Percentiles rank a stretch among this genome's conserved stretches.
phyloP scores from a whole-genome alignment of 2,113 vertebrate genomes.

The Serilophus lunatus region DNA sequence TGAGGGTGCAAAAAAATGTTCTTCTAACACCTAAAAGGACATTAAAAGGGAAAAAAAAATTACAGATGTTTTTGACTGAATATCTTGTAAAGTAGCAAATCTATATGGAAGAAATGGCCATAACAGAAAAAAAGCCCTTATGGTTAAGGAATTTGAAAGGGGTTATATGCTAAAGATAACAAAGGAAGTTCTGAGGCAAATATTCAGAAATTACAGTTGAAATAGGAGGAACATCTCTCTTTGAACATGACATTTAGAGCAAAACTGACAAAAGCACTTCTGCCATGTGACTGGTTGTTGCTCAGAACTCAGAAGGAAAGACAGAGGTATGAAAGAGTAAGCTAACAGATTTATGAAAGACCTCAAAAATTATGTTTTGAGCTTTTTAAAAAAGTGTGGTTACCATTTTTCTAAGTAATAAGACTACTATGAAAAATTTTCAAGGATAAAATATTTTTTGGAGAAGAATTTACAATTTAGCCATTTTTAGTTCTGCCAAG shows the following conservation, averaged over 20 bases:
- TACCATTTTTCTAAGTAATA: not conserved
- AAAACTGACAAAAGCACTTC: not conserved
- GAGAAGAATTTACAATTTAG: not conserved
- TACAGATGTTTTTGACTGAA: not conserved
- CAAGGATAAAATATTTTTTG: not conserved
- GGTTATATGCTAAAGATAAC: not conserved
- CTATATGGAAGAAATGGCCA: not conserved
- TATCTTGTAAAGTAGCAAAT: not conserved
- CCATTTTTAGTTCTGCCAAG: not conserved
- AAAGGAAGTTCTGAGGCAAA: not conserved
- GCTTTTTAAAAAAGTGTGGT: not conserved
- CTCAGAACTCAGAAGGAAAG: not conserved
- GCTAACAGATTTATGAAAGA: not conserved
- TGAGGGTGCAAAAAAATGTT: not conserved
- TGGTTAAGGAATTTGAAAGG: not conserved
- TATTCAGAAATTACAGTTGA: not conserved
- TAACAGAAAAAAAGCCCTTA: not conserved
- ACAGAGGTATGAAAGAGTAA: not conserved
- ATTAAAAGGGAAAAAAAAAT: not conserved
- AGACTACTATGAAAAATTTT: not conserved
- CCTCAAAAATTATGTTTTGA: not conserved
- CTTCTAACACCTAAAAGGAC: not conserved
- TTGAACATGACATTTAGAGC: not conserved
- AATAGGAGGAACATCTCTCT: not conserved
- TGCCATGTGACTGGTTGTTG: not conserved